Evolutionary conservation across 2,797 vertebrate genomes (phyloP).

Genomic region (Xiphorhynchus erythropygius): DNA sequence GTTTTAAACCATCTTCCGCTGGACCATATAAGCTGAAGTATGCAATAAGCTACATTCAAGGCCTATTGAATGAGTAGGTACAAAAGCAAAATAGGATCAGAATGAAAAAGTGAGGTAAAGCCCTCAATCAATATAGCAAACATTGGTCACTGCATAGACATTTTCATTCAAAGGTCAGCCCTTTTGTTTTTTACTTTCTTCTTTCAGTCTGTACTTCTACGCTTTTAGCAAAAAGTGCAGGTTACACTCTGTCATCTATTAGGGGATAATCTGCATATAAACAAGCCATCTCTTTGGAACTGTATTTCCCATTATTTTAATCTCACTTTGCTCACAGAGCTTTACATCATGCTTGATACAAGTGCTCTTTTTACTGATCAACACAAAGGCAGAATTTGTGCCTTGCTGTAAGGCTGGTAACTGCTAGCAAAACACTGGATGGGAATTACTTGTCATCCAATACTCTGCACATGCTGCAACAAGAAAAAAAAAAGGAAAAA

Average conservation of each 20-base stretch:
- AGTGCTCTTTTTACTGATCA: not conserved
- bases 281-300: not conserved
- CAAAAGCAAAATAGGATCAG: not conserved
- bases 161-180: not conserved
- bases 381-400: not conserved
- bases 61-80: not conserved
- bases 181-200: not conserved
- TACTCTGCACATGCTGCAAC: not conserved
- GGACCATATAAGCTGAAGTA: accelerated
- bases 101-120: not conserved
- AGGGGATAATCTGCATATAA: not conserved
- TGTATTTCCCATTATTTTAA: not conserved
- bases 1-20: not conserved
- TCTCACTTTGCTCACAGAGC: not conserved
- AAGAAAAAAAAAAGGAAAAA: not conserved
- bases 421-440: not conserved
- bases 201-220: not conserved
- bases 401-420: not conserved
- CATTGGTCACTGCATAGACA: not conserved
- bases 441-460: not conserved
- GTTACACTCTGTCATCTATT: not conserved
- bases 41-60: not conserved
- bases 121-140: not conserved
- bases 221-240: not conserved
- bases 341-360: not conserved